These are phyloP conservation scores for Pteromalus puparum DNA, from an alignment of 1,140 invertebrate genomes.

Conservation along the genomic window DNA sequence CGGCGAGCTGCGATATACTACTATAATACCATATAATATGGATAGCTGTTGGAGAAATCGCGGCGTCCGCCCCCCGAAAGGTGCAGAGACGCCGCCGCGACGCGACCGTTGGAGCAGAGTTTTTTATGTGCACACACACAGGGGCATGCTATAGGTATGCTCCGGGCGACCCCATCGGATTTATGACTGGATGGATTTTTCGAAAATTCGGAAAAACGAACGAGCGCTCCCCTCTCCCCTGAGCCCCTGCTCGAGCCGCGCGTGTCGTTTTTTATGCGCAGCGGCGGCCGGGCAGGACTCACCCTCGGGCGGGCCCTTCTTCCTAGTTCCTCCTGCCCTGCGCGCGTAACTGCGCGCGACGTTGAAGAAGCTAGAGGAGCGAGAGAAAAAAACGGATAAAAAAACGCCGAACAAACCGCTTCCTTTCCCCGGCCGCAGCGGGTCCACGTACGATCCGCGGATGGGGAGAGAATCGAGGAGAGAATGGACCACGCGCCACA, in stretches of 20 bases:
- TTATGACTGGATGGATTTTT: constrained; percentile 60
- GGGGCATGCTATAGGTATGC: constrained; percentile 8
- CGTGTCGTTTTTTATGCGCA: constrained; percentile 38
- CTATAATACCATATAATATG: too few relatives aligned
- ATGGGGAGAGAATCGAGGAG: too few relatives aligned
- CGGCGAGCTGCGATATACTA: too few relatives aligned
- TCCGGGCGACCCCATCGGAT: constrained; percentile 42
- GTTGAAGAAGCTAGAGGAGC: constrained; percentile 44
- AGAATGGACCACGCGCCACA: constrained; percentile 67
- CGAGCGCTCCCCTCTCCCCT: constrained; percentile 9
- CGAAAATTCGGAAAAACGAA: constrained; percentile 63
- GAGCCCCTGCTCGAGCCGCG: background rate
- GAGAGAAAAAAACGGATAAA: constrained; percentile 51
- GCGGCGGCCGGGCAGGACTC: background rate
- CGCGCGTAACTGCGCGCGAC: constrained; percentile 28
- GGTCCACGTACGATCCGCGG: constrained; percentile 5
- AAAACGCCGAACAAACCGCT: constrained; percentile 63
- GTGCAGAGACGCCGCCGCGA: constrained; percentile 40
- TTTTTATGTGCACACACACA: constrained; percentile 54
- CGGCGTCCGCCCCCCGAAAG: constrained; percentile 16
- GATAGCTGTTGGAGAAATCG: constrained; percentile 13
- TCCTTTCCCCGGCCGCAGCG: constrained; percentile 57
- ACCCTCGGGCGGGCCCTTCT: constrained; percentile 33
- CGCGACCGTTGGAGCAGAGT: constrained; percentile 57
- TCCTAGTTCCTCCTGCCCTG: background rate